Conservation (phyloP, 1,140 invertebrate genomes). For the Eurytemora carolleeae region DNA sequence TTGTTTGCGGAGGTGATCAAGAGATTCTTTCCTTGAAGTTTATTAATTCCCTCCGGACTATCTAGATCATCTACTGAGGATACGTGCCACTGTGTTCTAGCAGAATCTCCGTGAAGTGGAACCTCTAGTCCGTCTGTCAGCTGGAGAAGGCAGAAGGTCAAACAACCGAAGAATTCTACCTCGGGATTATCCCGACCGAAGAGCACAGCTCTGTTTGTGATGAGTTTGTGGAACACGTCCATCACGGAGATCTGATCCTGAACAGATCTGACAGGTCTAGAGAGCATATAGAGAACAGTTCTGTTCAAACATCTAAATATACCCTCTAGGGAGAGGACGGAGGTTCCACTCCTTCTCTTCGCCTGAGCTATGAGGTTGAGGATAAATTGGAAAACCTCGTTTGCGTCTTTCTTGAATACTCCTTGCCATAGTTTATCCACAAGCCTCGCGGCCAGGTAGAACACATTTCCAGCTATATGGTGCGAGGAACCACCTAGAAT, state of each 20-base stretch:
- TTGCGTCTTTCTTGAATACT: slow-evolving; percentile 60
- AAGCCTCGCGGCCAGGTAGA: slow-evolving; percentile 71
- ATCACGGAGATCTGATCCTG: slow-evolving; percentile 34
- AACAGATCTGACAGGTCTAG: slow-evolving; percentile 56
- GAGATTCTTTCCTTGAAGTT: slow-evolving; percentile 50
- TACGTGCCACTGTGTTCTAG: no score
- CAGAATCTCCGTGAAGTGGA: no score
- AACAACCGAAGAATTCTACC: slow-evolving; percentile 78
- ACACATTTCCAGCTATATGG: slow-evolving; percentile 69
- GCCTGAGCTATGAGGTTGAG: slow-evolving; percentile 65
- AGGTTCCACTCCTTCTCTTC: slow-evolving; percentile 44
- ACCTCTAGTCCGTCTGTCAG: slow-evolving; percentile 37
- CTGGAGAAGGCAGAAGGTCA: slow-evolving; percentile 86
- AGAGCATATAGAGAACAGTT: slow-evolving; percentile 76
- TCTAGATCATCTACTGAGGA: slow-evolving; percentile 36
- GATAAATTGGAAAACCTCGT: slow-evolving; percentile 87
- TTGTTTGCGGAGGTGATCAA: slow-evolving; percentile 65
- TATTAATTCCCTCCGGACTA: slow-evolving; percentile 50
- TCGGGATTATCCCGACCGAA: slow-evolving; percentile 88
- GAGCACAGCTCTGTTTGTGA: slow-evolving; percentile 51
- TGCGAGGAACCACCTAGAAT: slow-evolving; percentile 44
- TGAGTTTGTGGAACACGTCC: slow-evolving; percentile 79
- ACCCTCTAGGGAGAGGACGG: slow-evolving; percentile 39
- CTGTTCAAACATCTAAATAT: slow-evolving; percentile 84
- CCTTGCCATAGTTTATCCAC: slow-evolving; percentile 93